Conservation (phyloP, 2,888 invertebrate species). For the Nomada fabriciana region DNA sequence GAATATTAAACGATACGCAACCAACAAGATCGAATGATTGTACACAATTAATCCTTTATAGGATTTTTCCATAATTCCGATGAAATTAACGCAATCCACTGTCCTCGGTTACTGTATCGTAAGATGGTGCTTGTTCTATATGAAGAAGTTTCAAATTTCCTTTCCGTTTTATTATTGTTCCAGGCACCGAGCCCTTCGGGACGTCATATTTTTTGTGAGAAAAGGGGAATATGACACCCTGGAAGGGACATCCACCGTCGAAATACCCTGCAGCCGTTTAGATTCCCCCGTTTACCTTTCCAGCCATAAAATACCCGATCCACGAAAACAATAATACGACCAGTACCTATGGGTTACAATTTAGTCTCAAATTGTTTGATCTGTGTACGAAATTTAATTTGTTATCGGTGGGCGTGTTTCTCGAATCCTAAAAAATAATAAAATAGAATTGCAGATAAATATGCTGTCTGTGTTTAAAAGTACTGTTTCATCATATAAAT, state of each 20-base stretch:
- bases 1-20: background rate
- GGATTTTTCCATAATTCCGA: conserved; percentile 15
- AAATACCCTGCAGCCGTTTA: conserved; percentile 8
- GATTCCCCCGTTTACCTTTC: background rate
- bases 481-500: no score
- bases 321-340: background rate
- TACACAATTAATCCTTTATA: conserved; percentile 5
- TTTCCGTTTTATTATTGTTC: conserved; percentile 32
- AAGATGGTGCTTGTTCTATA: background rate
- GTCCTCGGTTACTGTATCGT: background rate
- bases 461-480: no score
- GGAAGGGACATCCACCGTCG: conserved; percentile 13
- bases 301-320: background rate
- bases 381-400: background rate
- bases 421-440: no score
- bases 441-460: no score
- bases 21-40: background rate
- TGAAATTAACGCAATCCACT: conserved; percentile 21
- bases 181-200: background rate
- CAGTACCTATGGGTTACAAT: background rate
- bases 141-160: conserved; percentile 17
- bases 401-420: no score
- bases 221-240: conserved; percentile 12
- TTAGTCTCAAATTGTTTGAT: background rate
- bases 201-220: conserved; percentile 7